phyloP scores from a whole-genome alignment of 2,888 invertebrate species.

The Drosophila tanythrix region DNA sequence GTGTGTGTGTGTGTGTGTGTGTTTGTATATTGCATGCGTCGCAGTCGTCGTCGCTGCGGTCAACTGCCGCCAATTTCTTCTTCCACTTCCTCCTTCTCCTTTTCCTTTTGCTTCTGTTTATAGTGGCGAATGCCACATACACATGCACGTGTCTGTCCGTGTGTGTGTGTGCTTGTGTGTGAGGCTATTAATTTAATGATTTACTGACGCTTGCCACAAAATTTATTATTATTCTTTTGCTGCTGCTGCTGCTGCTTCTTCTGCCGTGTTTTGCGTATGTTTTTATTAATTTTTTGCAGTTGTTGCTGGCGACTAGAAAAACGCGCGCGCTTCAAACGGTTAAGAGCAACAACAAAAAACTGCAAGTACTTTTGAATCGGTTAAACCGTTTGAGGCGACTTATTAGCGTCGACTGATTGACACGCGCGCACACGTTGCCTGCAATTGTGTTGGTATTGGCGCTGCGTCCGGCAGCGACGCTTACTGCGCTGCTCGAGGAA shows the following conservation, averaged over 20 bases:
- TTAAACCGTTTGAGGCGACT: constrained; percentile 49
- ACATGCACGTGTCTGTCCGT: constrained; percentile 36
- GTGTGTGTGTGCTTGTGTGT: constrained; percentile 40
- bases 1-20: constrained; percentile 25
- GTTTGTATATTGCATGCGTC: constrained; percentile 50
- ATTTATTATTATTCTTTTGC: constrained; percentile 63
- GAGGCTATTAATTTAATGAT: constrained; percentile 79
- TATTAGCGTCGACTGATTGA: constrained; percentile 61
- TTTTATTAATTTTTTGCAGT: constrained; percentile 7
- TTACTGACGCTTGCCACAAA: constrained; percentile 74
- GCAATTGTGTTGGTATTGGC: constrained; percentile 43
- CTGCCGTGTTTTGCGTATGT: constrained; percentile 16
- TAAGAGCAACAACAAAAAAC: constrained; percentile 7
- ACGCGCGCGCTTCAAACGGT: constrained; percentile 39
- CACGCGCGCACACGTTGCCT: constrained; percentile 59
- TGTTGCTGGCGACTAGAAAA: constrained; percentile 44
- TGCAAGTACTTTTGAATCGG: constrained; percentile 26
- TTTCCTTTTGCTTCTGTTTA: constrained; percentile 8
- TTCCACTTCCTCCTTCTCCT: not conserved
- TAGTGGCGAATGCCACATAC: constrained; percentile 47
- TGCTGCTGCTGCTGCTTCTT: constrained; percentile 13
- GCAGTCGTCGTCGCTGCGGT: constrained; percentile 62
- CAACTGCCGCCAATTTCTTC: constrained; percentile 75
- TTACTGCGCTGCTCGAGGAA: constrained; percentile 40
- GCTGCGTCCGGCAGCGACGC: constrained; percentile 53